Base-by-base conservation (phyloP, 2,888 invertebrate genomes). In the Thecocarcelia acutangulata region DNA sequence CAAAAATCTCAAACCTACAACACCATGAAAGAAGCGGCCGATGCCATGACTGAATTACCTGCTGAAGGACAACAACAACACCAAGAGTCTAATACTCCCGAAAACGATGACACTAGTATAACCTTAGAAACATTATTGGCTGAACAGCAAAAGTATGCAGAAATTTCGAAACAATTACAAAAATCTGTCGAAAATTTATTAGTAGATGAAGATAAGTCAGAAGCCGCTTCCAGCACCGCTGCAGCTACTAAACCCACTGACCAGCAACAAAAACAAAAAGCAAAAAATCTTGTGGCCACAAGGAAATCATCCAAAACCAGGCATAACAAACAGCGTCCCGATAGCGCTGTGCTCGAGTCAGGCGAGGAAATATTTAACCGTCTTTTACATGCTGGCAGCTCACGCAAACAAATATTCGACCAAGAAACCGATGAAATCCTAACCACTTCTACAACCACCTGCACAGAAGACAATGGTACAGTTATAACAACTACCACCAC, bases 401-500 rank as follows among this genome's bases (percentile, higher is more conserved):
- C 85, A 5, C 82, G 84, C 63, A 88, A 87, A 42, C 87, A 89
- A 78, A 79, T 88, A 56, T 88, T 89, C 13, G 88, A 89, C 54
- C 84, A 86, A 59, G 87, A 88, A 73, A 87, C 86, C 8, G 84
- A 83, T 48, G 89, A 88, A 24, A 87, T 87, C 33, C 85, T 88
- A 33, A 86, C 87, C 15, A 88, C 86, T n/a, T 88, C 88, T 19
- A 89, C 88, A 50, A 88, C 88, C 37, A 88, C 89, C 50, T 87
- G 87, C 76, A 88, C 89, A 42, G 88, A 86, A 2, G 84, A 84
- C 83, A 50, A 84, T 74, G 85, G 78, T 46, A 87, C 87, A 64
- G 86, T 87, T 72, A 85, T 87, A 78, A 89, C 89, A 63, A 90
- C 90, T 77, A 90, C 90, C 52, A 90, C 89, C 64, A 87, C 89